Conservation (phyloP, 1,140 invertebrate genomes). For the Venturia canescens region DNA sequence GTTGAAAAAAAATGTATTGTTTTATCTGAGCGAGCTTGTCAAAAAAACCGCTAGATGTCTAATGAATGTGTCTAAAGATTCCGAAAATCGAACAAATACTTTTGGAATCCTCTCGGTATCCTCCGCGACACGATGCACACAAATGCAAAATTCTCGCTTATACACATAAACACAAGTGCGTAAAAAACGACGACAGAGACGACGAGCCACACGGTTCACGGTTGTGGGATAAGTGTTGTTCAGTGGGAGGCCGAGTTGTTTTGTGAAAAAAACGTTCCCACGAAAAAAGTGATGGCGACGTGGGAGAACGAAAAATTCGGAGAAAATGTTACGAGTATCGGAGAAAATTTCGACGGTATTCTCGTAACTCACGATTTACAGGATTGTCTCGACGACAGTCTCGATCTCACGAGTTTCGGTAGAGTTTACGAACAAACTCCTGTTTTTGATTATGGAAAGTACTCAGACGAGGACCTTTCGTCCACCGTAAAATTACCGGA, state of each 20-base stretch:
- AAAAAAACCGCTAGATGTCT: background rate
- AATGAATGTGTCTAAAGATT: background rate
- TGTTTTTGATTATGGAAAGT: slow-evolving; percentile 69
- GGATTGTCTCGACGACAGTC: slow-evolving; percentile 78
- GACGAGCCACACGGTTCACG: background rate
- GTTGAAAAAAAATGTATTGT: background rate
- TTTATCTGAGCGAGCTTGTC: background rate
- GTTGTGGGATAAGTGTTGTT: slow-evolving; percentile 24
- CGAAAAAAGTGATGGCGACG: slow-evolving; percentile 73
- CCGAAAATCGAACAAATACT: background rate
- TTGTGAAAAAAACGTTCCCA: slow-evolving; percentile 41
- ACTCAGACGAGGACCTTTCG: slow-evolving; percentile 69
- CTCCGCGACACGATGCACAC: slow-evolving; percentile 4
- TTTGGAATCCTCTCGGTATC: background rate
- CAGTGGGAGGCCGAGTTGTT: slow-evolving; percentile 40
- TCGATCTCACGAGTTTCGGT: slow-evolving; percentile 77
- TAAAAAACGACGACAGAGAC: background rate
- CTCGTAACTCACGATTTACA: slow-evolving; percentile 77
- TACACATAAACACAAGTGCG: background rate
- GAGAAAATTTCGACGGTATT: slow-evolving; percentile 71
- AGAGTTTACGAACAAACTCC: slow-evolving; percentile 76
- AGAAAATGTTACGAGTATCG: slow-evolving; percentile 63
- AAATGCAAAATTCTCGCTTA: background rate
- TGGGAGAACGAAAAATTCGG: slow-evolving; percentile 71
- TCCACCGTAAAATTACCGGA: slow-evolving; percentile 66